Base-by-base conservation (phyloP, 2,113 vertebrate genomes). In the Sclerurus mexicanus region DNA sequence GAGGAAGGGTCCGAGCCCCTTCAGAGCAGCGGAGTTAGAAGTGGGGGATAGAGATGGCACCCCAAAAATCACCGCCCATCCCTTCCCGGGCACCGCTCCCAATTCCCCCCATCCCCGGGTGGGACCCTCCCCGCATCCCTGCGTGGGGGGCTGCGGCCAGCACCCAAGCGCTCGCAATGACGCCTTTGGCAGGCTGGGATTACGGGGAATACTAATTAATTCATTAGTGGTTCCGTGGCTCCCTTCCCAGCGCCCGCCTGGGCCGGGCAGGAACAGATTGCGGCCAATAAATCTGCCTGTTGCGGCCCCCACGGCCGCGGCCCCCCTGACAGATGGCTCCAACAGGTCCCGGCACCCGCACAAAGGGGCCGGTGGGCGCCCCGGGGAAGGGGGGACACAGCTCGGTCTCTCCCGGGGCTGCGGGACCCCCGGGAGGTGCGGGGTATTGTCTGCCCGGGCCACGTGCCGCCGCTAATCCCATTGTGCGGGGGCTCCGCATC, bases 261-360 rank as follows among this genome's bases (percentile, higher is more conserved):
- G 75, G 64, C n/a, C 31, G 73, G 68, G 12, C 49, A 50, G 14
- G 95, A 95, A 95, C 96, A 97, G 96, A 93, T 96, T 97, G 94
- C 22, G 46, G 53, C 90, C 96, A 72, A 82, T 95, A 93, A 96
- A 94, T 96, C 96, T 96, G 95, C 92, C 96, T 94, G 95, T 94
- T 94, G 95, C 91, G 8, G 60, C 62, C 44, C 63, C 47, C 47
- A 23, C 47, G 47, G 49, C 24, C 49, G 49, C 33, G 22, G 60
- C 73, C 56, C 46, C 90, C 79, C 55, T 55, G 87, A 56, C 96
- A 97, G 96, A 97, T 97, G 96, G 96, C 47, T 90, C 93, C 96
- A 96, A 96, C 96, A 97, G 96, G 95, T 97, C 92, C 75, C 31
- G 64, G 75, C 78, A 72, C 88, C 83, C 53, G 50, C 89, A 84